These are phyloP conservation scores for Drosophila kanekoi DNA, from an alignment of 2,888 invertebrate species.

Conservation along the genomic window DNA sequence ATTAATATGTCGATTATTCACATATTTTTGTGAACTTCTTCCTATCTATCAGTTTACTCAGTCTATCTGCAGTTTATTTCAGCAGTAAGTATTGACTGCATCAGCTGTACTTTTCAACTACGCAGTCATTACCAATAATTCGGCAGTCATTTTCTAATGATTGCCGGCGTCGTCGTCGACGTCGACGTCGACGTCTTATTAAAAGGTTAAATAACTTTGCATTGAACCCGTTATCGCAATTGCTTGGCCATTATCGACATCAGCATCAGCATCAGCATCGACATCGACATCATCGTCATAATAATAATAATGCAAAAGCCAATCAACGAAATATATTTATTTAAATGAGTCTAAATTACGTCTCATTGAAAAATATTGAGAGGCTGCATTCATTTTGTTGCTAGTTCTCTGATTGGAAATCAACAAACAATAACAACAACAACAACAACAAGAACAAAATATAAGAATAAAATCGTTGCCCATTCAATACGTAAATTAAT, in stretches of 20 bases:
- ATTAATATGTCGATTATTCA: too few relatives aligned
- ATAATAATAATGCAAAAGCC: slow-evolving; percentile 70
- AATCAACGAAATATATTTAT: slow-evolving; percentile 81
- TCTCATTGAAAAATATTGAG: slow-evolving; percentile 81
- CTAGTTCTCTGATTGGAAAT: slow-evolving; percentile 72
- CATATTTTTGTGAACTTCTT: too few relatives aligned
- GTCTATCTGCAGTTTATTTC: background rate
- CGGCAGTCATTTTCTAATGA: slow-evolving; percentile 50
- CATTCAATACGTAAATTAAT: slow-evolving; percentile 74
- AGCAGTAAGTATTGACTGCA: too few relatives aligned
- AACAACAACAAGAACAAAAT: slow-evolving; percentile 21
- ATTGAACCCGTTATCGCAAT: slow-evolving; percentile 82
- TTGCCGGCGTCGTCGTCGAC: slow-evolving; percentile 32
- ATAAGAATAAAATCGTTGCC: slow-evolving; percentile 26
- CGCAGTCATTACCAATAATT: slow-evolving; percentile 5
- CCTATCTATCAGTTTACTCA: too few relatives aligned
- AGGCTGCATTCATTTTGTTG: slow-evolving; percentile 18
- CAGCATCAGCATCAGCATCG: slow-evolving; percentile 14
- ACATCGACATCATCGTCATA: slow-evolving; percentile 36
- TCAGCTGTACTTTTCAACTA: background rate
- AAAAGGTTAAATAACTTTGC: slow-evolving; percentile 84
- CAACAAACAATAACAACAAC: slow-evolving; percentile 54
- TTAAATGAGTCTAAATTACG: slow-evolving; percentile 84
- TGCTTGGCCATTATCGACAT: slow-evolving; percentile 54
- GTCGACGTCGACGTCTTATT: slow-evolving; percentile 71